Conservation (phyloP, 2,113 vertebrate genomes). For the Atherinomorus stipes region DNA sequence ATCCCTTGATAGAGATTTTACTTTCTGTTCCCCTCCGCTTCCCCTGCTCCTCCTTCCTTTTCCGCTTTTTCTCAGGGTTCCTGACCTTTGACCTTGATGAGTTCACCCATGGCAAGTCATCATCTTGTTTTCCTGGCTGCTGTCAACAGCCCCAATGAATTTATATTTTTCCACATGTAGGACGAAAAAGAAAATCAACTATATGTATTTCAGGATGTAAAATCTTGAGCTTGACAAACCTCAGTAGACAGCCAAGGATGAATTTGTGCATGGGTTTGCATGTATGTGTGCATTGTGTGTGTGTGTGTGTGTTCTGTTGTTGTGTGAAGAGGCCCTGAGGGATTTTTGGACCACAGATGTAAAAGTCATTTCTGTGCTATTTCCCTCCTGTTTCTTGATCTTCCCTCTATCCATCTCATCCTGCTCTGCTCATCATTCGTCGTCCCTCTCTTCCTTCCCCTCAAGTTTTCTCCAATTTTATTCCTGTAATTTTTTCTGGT, state of each 20-base stretch:
- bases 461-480: background rate
- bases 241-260: slow-evolving; percentile 30
- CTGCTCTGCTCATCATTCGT: slow-evolving; percentile 4
- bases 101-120: slow-evolving; percentile 59
- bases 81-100: slow-evolving; percentile 58
- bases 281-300: slow-evolving; percentile 19
- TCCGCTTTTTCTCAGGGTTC: slow-evolving; percentile 45
- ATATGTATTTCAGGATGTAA: slow-evolving; percentile 62
- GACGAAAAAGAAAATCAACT: slow-evolving; percentile 8
- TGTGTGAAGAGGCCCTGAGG: slow-evolving; percentile 46
- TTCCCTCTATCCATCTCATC: slow-evolving; percentile 4
- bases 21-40: background rate
- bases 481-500: background rate
- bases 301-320: background rate
- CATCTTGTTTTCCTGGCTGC: slow-evolving; percentile 66
- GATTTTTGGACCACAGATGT: slow-evolving; percentile 74
- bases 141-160: slow-evolving; percentile 56
- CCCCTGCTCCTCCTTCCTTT: background rate
- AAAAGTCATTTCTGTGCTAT: slow-evolving; percentile 73
- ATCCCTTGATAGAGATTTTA: background rate
- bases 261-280: slow-evolving; percentile 29
- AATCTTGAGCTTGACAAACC: slow-evolving; percentile 39
- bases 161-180: slow-evolving; percentile 63
- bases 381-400: slow-evolving; percentile 28
- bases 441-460: background rate